Percentiles rank a stretch among this genome's conserved stretches.
Conservation (phyloP, 2,797 vertebrate genomes). For the Chrysocyon brachyurus region DNA sequence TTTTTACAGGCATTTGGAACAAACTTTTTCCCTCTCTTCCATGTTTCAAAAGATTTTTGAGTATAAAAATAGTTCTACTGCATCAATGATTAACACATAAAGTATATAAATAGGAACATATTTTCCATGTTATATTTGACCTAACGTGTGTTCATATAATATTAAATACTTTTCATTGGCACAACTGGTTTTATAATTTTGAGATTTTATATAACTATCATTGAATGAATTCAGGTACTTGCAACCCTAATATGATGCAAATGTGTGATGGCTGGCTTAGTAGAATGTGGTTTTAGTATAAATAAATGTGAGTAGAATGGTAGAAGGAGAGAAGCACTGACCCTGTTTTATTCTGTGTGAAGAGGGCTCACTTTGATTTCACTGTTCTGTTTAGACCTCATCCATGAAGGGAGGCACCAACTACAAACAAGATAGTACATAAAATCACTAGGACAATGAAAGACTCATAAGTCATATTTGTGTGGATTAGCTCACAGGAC, state of each 20-base stretch:
- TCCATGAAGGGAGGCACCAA: background rate
- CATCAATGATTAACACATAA: background rate
- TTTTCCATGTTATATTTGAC: slow-evolving; percentile 13
- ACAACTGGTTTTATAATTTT: background rate
- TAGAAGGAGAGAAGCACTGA: background rate
- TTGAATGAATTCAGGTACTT: background rate
- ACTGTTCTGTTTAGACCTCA: background rate
- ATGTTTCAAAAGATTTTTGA: background rate
- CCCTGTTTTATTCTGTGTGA: background rate
- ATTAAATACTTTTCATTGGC: background rate
- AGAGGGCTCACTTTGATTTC: background rate
- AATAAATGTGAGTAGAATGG: background rate
- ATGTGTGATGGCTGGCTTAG: background rate
- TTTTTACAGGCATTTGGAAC: background rate
- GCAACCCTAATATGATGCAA: background rate
- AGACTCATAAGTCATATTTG: background rate
- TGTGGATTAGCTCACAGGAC: background rate
- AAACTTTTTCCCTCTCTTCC: background rate
- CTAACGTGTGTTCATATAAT: background rate
- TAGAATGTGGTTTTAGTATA: background rate
- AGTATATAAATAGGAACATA: background rate
- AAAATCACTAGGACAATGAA: background rate
- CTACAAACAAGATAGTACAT: background rate
- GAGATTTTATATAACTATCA: background rate
- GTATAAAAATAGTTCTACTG: background rate